These are phyloP conservation scores for Rhopalosiphum maidis DNA, from an alignment of 1,140 invertebrate species.

Conservation along the genomic window DNA sequence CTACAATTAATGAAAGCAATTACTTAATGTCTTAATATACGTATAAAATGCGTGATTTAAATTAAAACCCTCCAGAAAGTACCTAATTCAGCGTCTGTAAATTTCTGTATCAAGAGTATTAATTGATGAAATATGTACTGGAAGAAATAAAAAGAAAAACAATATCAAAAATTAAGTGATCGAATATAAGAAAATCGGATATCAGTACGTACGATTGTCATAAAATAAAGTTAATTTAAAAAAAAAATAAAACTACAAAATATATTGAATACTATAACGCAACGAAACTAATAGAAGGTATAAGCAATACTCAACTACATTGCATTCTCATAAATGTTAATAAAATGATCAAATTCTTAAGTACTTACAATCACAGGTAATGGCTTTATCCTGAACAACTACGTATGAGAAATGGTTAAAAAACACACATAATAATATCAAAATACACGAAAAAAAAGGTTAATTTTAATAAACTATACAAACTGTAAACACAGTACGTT, in stretches of 20 bases:
- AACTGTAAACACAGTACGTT: constrained; percentile 20
- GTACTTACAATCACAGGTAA: constrained; percentile 96
- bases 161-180: not conserved
- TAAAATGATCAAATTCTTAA: constrained; percentile 47
- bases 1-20: not conserved
- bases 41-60: not conserved
- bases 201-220: not conserved
- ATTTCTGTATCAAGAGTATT: not conserved
- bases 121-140: not conserved
- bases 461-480: not conserved
- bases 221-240: not conserved
- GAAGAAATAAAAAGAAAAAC: not conserved
- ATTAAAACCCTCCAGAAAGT: not conserved
- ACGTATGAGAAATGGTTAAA: constrained; percentile 63
- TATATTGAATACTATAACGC: not conserved
- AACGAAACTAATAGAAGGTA: not conserved
- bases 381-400: constrained; percentile 97
- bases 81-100: not conserved
- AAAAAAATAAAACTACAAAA: not conserved
- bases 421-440: constrained; percentile 30
- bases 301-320: not conserved
- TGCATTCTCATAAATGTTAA: not conserved
- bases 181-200: not conserved
- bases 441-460: not conserved
- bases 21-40: not conserved